phyloP scores from a whole-genome alignment of 2,113 vertebrate species.

The Philantomba maxwellii region DNA sequence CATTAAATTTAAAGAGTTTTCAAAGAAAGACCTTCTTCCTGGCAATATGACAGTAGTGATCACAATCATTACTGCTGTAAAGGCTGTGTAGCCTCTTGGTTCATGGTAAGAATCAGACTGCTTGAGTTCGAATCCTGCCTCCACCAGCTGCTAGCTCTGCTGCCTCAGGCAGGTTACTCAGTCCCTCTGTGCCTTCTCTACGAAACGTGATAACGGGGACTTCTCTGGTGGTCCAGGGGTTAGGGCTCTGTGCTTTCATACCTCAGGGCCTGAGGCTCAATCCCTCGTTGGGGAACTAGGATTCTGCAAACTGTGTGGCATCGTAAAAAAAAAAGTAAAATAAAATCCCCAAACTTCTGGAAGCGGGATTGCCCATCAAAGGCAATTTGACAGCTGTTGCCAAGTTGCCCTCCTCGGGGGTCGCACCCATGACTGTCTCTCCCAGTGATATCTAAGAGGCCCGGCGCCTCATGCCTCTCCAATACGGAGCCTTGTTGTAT shows the following conservation, averaged over 20 bases:
- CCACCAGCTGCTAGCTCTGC: not conserved
- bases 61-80: not conserved
- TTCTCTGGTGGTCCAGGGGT: not conserved
- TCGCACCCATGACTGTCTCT: not conserved
- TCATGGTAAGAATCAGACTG: not conserved
- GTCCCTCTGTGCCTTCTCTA: not conserved
- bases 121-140: not conserved
- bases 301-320: not conserved
- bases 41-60: not conserved
- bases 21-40: not conserved
- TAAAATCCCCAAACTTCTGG: not conserved
- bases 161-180: not conserved
- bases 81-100: not conserved
- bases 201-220: not conserved
- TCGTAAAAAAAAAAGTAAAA: not conserved
- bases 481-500: not conserved
- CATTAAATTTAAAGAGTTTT: not conserved
- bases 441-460: not conserved
- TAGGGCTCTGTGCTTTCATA: not conserved
- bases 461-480: not conserved
- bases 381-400: not conserved
- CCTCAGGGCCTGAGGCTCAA: not conserved
- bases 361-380: not conserved
- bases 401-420: accelerated
- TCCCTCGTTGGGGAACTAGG: not conserved